Conservation (phyloP, 2,888 invertebrate genomes). For the Meta bourneti region DNA sequence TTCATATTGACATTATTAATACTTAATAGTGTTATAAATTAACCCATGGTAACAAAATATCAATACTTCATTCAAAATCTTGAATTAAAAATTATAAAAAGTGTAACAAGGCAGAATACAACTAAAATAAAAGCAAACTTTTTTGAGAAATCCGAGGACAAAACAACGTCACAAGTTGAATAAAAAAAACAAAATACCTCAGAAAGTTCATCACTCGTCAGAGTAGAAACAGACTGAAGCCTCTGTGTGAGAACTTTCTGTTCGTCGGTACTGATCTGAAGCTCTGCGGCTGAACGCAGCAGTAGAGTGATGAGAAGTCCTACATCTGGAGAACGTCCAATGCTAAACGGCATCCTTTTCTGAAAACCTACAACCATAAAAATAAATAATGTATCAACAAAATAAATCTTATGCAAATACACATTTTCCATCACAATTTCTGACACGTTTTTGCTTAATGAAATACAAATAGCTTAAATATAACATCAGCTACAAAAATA, state of each 20-base stretch:
- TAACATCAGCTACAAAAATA: background rate
- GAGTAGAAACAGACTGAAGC: slow-evolving; percentile 58
- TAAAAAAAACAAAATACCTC: slow-evolving; percentile 48
- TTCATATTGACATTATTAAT: background rate
- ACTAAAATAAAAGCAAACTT: background rate
- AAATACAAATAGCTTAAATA: background rate
- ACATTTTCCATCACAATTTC: too few species aligned
- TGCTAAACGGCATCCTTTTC: slow-evolving; percentile 45
- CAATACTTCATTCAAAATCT: background rate
- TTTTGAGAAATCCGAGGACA: background rate
- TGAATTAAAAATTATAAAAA: background rate
- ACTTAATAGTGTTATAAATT: background rate
- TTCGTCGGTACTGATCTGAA: slow-evolving; percentile 55
- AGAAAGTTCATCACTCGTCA: slow-evolving; percentile 69
- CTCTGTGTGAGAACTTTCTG: slow-evolving; percentile 59
- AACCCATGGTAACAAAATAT: background rate
- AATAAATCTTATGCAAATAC: too few species aligned
- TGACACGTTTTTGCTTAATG: background rate
- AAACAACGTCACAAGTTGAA: background rate
- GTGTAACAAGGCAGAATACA: background rate
- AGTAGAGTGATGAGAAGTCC: slow-evolving; percentile 66
- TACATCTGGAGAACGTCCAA: slow-evolving; percentile 65
- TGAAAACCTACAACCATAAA: slow-evolving; percentile 37
- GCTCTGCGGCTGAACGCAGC: slow-evolving; percentile 58
- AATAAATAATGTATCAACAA: background rate